Evolutionary conservation across 2,797 vertebrate species (phyloP).

Genomic region (Mus minutoides): DNA sequence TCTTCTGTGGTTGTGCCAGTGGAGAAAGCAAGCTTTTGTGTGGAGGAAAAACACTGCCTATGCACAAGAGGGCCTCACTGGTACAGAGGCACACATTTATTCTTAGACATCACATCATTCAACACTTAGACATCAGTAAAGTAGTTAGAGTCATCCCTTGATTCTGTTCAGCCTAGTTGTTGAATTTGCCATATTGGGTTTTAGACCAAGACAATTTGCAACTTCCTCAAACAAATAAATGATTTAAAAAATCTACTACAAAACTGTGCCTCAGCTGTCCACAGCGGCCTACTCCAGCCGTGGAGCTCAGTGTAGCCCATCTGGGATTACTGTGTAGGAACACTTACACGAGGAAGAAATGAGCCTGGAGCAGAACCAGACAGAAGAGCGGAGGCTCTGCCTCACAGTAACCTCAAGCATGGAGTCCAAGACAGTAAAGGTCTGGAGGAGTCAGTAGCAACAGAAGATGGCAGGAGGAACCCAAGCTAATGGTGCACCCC

Average conservation of each 20-base stretch:
- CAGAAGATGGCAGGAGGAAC: neutral
- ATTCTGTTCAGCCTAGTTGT: neutral
- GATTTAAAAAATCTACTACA: neutral
- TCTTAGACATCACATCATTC: neutral
- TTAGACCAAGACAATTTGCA: neutral
- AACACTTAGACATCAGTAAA: conserved; percentile 25
- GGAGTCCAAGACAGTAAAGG: neutral
- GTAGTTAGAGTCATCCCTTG: neutral
- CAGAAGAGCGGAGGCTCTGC: too few species aligned
- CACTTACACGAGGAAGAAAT: neutral
- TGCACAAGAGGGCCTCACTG: neutral
- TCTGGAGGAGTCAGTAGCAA: neutral
- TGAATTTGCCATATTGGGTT: neutral
- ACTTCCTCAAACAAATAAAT: neutral
- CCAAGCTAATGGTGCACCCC: neutral
- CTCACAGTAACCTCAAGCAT: neutral
- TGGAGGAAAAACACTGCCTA: too few species aligned
- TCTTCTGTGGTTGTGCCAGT: neutral
- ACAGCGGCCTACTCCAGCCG: neutral
- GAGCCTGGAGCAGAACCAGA: neutral
- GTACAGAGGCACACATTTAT: neutral
- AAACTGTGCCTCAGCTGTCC: neutral
- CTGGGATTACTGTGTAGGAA: neutral
- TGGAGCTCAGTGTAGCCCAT: neutral
- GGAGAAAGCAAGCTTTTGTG: neutral